Conservation (phyloP, 35 echinoderm and acorn worm species). For the Chiridota heheva region DNA sequence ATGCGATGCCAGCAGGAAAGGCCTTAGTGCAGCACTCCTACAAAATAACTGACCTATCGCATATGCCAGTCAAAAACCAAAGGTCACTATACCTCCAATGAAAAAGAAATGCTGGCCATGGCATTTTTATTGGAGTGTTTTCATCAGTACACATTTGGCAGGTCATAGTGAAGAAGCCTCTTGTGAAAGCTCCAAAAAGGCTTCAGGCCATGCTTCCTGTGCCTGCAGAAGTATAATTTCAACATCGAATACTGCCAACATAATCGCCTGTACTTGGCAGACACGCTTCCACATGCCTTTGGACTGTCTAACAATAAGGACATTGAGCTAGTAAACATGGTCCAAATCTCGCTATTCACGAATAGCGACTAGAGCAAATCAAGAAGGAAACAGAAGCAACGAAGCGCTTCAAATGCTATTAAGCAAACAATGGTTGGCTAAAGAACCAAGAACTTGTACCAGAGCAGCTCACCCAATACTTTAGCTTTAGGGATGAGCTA, state of each 20-base stretch:
- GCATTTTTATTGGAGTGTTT: slow-evolving; percentile 58
- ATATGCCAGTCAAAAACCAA: slow-evolving; percentile 60
- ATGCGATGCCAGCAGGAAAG: slow-evolving; percentile 45
- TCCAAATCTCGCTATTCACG: slow-evolving; percentile 35
- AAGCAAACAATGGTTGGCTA: slow-evolving; percentile 57
- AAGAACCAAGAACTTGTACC: slow-evolving; percentile 39
- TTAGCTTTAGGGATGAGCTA: slow-evolving; percentile 64
- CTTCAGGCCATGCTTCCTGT: slow-evolving; percentile 37
- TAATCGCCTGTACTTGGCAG: slow-evolving; percentile 41
- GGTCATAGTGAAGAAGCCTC: slow-evolving; percentile 35
- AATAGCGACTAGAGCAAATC: slow-evolving; percentile 22
- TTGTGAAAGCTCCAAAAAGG: slow-evolving; percentile 40
- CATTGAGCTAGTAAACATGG: slow-evolving; percentile 64
- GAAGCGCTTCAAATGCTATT: slow-evolving; percentile 35
- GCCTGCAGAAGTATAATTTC: slow-evolving; percentile 37
- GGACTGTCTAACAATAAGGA: slow-evolving; percentile 7
- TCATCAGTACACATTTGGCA: slow-evolving; percentile 71
- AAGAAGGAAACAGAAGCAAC: slow-evolving; percentile 48
- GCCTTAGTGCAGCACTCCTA: slow-evolving; percentile 25
- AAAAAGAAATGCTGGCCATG: slow-evolving; percentile 54
- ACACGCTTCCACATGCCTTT: slow-evolving; percentile 39
- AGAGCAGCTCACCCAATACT: slow-evolving; percentile 43
- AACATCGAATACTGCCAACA: slow-evolving; percentile 31
- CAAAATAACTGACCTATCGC: slow-evolving; percentile 45
- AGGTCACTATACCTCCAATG: slow-evolving; percentile 46